A percentile compares a stretch with the other conserved stretches of the same genome.
phyloP scores from a whole-genome alignment of 2,113 vertebrate species.

The Lutjanus erythropterus region DNA sequence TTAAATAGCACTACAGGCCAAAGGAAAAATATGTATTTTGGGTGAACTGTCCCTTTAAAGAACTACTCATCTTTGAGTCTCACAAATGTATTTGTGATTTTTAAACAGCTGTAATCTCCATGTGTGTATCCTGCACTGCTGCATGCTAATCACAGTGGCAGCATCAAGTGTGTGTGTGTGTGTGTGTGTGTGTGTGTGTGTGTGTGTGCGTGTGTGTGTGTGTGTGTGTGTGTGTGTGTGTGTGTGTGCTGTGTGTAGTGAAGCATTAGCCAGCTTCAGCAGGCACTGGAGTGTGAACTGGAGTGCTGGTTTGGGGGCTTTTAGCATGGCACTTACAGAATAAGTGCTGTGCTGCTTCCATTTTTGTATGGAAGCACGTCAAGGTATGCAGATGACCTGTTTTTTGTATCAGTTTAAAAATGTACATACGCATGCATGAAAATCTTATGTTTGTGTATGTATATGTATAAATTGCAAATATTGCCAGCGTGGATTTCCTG shows the following conservation, averaged over 20 bases:
- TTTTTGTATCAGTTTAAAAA: neutral
- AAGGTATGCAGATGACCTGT: neutral
- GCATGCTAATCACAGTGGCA: neutral
- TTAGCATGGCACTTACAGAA: conserved; percentile 57
- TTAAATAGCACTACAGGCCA: too few relatives aligned
- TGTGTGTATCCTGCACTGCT: neutral
- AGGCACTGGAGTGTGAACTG: conserved; percentile 62
- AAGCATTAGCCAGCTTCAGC: conserved; percentile 48
- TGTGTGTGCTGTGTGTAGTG: conserved; percentile 11
- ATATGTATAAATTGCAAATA: neutral
- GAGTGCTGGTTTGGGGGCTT: conserved; percentile 51
- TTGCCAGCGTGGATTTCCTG: neutral
- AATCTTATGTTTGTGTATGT: neutral
- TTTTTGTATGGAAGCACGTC: conserved; percentile 34
- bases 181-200: neutral
- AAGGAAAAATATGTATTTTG: too few relatives aligned
- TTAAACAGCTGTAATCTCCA: neutral
- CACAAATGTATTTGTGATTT: neutral
- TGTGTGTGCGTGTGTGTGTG: conserved; percentile 27
- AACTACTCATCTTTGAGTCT: neutral
- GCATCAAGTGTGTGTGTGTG: too few relatives aligned
- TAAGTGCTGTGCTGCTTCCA: conserved; percentile 29
- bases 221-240: conserved; percentile 21
- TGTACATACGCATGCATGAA: conserved; percentile 25
- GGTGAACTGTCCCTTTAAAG: too few relatives aligned